Base-by-base conservation (phyloP, 2,113 vertebrate genomes). In the Anthoscopus minutus region DNA sequence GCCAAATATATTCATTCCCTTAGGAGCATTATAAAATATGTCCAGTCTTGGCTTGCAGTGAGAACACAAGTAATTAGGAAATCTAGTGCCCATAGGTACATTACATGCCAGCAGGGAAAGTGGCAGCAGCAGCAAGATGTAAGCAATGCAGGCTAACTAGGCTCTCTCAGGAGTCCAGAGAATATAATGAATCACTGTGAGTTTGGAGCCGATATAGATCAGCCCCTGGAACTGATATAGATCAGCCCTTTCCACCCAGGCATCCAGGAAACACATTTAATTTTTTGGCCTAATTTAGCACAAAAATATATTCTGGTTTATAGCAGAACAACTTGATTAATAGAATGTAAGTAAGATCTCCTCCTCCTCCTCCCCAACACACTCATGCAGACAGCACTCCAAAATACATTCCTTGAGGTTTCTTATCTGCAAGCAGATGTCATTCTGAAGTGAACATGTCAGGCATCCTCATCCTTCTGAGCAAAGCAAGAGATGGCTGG, bases 11-110 rank as follows among this genome's bases (percentile, higher is more conserved):
- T 82, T 85, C 87, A 45, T 79, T 82, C 72, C 25, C 33, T 81
- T n/a, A 40, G 80, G 38, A 94, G 44, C 42, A 64, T 31, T 79
- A 44, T 74, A 84, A 94, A 96, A 91, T 87, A 81, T 19, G 44
- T 73, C 69, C 72, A 73, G 54, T 58, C 76, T 83, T 88, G 86
- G 67, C 86, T 93, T 90, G 72, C 64, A 92, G 42, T 51, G 58
- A 77, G 67, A 96, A 51, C 72, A 92, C 37, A 61, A 92, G 67
- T 73, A 80, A 93, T 86, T 83, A 96, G 88, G 76, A 92, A 93
- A 88, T 50, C 66, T 69, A 69, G 71, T 62, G 74, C 66, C 79
- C 0, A 1, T 57, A 86, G 79, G 64, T 77, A 38, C 30, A 42
- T 86, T 80, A 57, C n/a, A 45, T 50, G 85, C 74, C 85, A 88